Evolutionary conservation across 2,888 invertebrate species (phyloP).

Genomic region (Ceriagrion tenellum): DNA sequence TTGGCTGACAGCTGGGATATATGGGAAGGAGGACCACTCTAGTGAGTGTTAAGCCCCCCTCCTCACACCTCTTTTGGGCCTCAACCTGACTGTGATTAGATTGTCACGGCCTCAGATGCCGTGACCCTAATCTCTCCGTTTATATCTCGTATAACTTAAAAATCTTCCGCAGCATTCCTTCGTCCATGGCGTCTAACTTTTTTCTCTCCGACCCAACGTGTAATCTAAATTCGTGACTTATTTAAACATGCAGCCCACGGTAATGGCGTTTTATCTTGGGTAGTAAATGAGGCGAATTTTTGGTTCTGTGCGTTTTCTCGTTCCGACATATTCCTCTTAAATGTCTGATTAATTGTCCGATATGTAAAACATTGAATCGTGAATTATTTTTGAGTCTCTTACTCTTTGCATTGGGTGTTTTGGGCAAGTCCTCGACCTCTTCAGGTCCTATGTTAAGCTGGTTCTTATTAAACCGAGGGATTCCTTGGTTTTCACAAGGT

Average conservation of each 20-base stretch:
- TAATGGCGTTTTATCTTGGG: conserved; percentile 36
- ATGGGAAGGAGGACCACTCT: conserved; percentile 8
- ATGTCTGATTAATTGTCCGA: conserved; percentile 25
- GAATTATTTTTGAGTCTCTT: neutral
- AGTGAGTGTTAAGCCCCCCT: neutral
- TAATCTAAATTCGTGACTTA: conserved; percentile 33
- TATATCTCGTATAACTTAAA: conserved; percentile 12
- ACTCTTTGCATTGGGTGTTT: neutral
- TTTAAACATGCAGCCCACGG: conserved; percentile 40
- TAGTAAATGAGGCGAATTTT: neutral
- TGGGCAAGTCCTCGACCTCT: neutral
- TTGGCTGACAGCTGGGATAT: neutral
- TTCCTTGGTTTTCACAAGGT: neutral
- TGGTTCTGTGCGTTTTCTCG: neutral
- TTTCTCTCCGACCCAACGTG: neutral
- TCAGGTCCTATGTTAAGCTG: neutral
- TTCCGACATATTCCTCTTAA: neutral
- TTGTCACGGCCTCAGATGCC: conserved; percentile 34
- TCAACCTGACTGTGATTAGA: conserved; percentile 17
- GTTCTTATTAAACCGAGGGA: neutral
- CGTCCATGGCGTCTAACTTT: neutral
- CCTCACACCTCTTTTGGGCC: neutral
- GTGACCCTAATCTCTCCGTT: conserved; percentile 42
- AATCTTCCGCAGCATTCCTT: conserved; percentile 40
- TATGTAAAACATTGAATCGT: neutral